phyloP scores from a whole-genome alignment of 2,113 vertebrate genomes.

The Neodontobutis hainanensis region DNA sequence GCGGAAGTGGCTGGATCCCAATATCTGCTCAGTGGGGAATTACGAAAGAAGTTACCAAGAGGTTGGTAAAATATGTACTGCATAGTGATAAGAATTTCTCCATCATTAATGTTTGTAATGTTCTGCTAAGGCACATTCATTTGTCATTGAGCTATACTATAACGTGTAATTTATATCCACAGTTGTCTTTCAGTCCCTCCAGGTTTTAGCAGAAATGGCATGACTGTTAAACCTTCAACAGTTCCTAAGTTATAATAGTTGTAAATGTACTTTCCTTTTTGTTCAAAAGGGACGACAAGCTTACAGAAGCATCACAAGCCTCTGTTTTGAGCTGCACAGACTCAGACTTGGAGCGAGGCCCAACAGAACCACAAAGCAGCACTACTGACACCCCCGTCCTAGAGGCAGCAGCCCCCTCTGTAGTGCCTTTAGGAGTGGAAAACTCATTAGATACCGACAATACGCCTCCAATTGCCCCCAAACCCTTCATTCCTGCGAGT shows the following conservation, averaged over 20 bases:
- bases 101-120: not conserved
- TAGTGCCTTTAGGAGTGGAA: slow-evolving; percentile 48
- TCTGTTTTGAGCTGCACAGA: slow-evolving; percentile 81
- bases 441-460: slow-evolving; percentile 24
- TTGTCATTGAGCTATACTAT: no score
- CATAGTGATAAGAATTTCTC: not conserved
- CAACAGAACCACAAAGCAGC: slow-evolving; percentile 31
- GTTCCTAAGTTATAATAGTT: not conserved
- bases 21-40: slow-evolving; percentile 83
- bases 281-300: slow-evolving; percentile 79
- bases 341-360: slow-evolving; percentile 71
- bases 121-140: no score
- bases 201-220: slow-evolving; percentile 6
- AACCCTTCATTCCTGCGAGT: slow-evolving; percentile 70
- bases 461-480: slow-evolving; percentile 38
- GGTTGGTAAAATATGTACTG: slow-evolving; percentile 16
- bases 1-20: slow-evolving; percentile 91
- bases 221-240: not conserved
- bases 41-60: slow-evolving; percentile 57
- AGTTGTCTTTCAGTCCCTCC: not conserved
- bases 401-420: slow-evolving; percentile 57
- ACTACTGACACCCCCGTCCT: slow-evolving; percentile 35
- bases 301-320: slow-evolving; percentile 80
- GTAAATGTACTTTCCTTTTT: not conserved
- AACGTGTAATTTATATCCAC: not conserved